Percentiles rank a stretch among this genome's conserved stretches.
Conservation (phyloP, 2,888 invertebrate species). For the Drosophila mulleri region DNA sequence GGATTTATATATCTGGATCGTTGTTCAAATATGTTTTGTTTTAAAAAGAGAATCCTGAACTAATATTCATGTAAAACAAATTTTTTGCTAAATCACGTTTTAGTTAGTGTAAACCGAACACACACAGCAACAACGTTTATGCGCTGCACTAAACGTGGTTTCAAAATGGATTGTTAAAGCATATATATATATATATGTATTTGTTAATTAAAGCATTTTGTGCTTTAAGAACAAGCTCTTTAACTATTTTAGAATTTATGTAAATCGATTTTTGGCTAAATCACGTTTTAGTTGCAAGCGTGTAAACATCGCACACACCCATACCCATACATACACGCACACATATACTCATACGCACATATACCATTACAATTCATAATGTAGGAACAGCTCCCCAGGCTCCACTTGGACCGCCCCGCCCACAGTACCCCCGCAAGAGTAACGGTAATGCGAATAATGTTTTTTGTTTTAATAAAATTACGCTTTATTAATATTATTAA, state of each 20-base stretch:
- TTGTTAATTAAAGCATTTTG: not conserved
- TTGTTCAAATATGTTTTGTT: no score
- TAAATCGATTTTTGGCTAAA: not conserved
- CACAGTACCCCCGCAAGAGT: not conserved
- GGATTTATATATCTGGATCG: no score
- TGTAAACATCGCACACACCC: constrained; percentile 12
- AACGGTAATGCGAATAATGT: constrained; percentile 37
- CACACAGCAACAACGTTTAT: not conserved
- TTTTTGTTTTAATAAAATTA: constrained; percentile 72
- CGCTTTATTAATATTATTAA: constrained; percentile 74
- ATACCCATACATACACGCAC: constrained; percentile 6
- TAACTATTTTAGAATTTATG: not conserved
- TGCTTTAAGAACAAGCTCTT: not conserved
- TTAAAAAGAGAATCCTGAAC: no score
- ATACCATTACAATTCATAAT: constrained; percentile 31
- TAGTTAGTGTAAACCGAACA: not conserved
- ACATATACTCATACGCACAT: constrained; percentile 12
- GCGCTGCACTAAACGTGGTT: not conserved
- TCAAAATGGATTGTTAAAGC: not conserved
- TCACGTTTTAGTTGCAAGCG: not conserved
- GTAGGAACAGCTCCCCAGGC: constrained; percentile 15
- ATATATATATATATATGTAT: no score
- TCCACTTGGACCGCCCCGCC: constrained; percentile 3
- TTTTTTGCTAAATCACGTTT: no score
- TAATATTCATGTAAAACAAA: no score